Evolutionary conservation across 2,797 vertebrate species (phyloP), one percentile per base, ranked within the genome.

Genomic region (Melanogrammus aeglefinus): DNA sequence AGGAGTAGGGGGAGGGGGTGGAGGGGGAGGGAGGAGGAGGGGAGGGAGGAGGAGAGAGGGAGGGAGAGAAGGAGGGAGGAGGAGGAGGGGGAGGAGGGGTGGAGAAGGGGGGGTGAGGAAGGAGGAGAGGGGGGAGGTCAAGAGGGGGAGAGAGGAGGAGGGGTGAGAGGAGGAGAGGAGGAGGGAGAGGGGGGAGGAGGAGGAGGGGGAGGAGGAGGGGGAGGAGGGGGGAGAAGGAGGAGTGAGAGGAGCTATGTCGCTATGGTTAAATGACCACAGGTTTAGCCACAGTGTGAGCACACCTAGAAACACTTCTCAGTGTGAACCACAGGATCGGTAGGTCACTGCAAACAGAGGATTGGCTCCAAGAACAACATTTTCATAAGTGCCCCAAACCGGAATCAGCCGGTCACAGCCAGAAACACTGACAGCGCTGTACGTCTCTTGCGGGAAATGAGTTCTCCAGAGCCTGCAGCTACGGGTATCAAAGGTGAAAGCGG

Each of bases 51-150:
- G n/a, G 12, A n/a, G n/a, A n/a, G n/a, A n/a, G n/a, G 75, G 29
- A 27, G 24, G 76, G 63, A 8, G 2, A 27, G 82, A 6, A 24
- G 75, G 41, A n/a, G 18, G 24, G 76, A 36, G n/a, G 24, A 75
- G 24, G 29, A 39, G 14, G 69, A n/a, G 31, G 69, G n/a, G n/a
- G 2, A n/a, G 63, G 63, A n/a, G n/a, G 12, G n/a, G 63, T 27
- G 63, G 57, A n/a, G n/a, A n/a, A 27, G 63, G 57, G 9, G 2
- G 24, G 57, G 7, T 0, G 8, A 5, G 57, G n/a, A n/a, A 36
- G 6, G 6, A 36, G 35, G 35, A 36, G 35, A 6, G 35, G 81
- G 6, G n/a, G 75, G 29, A 75, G 27, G 0, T n/a, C n/a, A 36
- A 16, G 75, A 66, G 44, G 44, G 31, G 31, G 31, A 31, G 21